Conservation (phyloP, 1,140 invertebrate species). For the Pteromalus puparum region DNA sequence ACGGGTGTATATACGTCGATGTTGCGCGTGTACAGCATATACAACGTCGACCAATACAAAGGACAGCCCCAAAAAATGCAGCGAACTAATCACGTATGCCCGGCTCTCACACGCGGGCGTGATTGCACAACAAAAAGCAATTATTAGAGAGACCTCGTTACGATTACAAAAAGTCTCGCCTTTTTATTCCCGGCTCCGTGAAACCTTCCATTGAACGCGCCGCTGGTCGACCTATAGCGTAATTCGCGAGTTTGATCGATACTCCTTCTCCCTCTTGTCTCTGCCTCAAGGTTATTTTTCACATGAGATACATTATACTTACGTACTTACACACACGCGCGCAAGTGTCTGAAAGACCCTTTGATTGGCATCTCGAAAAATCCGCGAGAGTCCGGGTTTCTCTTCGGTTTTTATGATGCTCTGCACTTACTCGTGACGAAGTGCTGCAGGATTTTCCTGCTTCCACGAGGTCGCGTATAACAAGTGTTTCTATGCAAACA, state of each 20-base stretch:
- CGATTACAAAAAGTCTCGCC: not conserved
- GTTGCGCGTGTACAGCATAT: too few species aligned
- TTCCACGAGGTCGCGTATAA: too few species aligned
- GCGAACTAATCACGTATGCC: not conserved
- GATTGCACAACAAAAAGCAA: not conserved
- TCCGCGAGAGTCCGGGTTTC: too few species aligned
- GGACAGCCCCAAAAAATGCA: not conserved
- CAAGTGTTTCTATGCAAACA: conserved; percentile 8
- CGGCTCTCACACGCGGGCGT: not conserved
- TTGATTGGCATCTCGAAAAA: not conserved
- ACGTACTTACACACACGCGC: too few species aligned
- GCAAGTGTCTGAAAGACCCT: not conserved
- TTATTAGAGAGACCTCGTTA: not conserved
- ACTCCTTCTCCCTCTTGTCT: conserved; percentile 17
- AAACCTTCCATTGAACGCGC: not conserved
- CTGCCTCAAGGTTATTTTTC: conserved; percentile 30
- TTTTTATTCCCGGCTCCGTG: not conserved
- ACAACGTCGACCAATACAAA: not conserved
- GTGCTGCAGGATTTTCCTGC: too few species aligned
- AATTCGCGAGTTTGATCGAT: conserved; percentile 44
- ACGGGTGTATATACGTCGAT: not conserved
- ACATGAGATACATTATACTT: not conserved
- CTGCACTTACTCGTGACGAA: too few species aligned
- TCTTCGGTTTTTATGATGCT: too few species aligned
- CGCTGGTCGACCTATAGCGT: conserved; percentile 9